phyloP scores from a whole-genome alignment of 2,888 invertebrate species.

The Clitarchus hookeri region DNA sequence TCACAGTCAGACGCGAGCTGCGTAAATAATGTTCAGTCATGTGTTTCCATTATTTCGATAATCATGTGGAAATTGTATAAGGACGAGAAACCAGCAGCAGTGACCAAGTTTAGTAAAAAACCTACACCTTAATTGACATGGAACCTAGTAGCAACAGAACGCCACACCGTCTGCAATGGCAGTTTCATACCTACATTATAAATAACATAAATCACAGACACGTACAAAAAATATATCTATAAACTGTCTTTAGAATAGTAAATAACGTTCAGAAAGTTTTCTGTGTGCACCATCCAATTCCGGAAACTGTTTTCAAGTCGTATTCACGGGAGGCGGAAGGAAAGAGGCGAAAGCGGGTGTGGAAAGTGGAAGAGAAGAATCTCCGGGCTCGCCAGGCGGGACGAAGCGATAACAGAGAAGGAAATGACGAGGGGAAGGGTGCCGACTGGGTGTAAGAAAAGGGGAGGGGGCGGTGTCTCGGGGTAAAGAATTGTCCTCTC shows the following conservation, averaged over 20 bases:
- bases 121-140: neutral
- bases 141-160: neutral
- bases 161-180: neutral
- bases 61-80: too few relatives aligned
- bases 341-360: neutral
- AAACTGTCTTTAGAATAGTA: neutral
- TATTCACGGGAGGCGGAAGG: neutral
- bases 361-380: neutral
- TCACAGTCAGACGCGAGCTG: too few relatives aligned
- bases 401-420: constrained; percentile 9
- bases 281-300: neutral
- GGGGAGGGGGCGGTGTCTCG: neutral
- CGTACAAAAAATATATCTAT: neutral
- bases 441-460: neutral
- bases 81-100: too few relatives aligned
- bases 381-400: neutral
- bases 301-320: neutral
- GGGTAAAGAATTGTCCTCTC: constrained; percentile 2
- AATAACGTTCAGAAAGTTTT: neutral
- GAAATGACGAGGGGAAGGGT: neutral
- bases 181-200: neutral
- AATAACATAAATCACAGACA: neutral
- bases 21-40: too few relatives aligned
- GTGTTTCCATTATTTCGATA: too few relatives aligned
- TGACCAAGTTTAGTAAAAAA: neutral